These are phyloP conservation scores for Cyrtonyx montezumae DNA, from an alignment of 2,113 vertebrate species.

Conservation along the genomic window DNA sequence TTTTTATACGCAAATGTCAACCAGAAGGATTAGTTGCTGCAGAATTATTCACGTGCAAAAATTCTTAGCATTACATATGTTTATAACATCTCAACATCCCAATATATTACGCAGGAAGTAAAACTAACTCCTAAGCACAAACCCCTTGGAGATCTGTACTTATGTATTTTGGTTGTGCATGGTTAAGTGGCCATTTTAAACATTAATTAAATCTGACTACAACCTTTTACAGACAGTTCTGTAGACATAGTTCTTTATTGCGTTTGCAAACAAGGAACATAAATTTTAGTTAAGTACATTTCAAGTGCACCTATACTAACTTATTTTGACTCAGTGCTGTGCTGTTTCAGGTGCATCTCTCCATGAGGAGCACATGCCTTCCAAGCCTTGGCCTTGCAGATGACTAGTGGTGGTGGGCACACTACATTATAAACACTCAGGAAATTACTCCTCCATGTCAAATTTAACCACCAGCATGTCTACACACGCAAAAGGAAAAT, in stretches of 20 bases:
- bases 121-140: constrained; percentile 55
- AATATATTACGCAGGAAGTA: constrained; percentile 15
- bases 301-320: background rate
- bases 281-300: background rate
- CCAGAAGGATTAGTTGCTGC: background rate
- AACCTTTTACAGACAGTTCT: constrained; percentile 12
- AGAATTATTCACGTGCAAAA: background rate
- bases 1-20: constrained; percentile 8
- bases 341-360: background rate
- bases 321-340: background rate
- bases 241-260: background rate
- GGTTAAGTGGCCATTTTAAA: constrained; percentile 43
- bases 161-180: constrained; percentile 61
- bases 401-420: background rate
- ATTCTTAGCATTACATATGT: constrained; percentile 4
- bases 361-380: background rate
- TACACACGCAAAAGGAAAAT: background rate
- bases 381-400: background rate
- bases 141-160: constrained; percentile 39
- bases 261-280: background rate
- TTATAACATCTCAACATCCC: constrained; percentile 22
- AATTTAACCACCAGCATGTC: background rate
- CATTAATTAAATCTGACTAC: constrained; percentile 49
- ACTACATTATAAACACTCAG: background rate
- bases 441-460: background rate